phyloP scores from a whole-genome alignment of 2,888 invertebrate genomes.

The Tethea ocularis region DNA sequence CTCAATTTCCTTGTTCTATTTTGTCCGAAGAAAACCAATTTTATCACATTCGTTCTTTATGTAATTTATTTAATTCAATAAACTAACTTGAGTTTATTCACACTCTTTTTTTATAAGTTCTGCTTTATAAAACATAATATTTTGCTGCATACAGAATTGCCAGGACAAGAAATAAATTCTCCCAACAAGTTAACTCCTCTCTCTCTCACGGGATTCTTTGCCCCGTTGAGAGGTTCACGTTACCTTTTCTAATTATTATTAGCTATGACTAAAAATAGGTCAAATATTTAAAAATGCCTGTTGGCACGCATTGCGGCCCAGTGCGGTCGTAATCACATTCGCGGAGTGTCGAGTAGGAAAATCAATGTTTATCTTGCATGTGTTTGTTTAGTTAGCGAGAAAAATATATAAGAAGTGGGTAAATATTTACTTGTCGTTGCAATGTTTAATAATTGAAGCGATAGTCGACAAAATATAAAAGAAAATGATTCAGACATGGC shows the following conservation, averaged over 20 bases:
- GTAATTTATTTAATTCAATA: too few relatives aligned
- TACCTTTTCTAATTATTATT: constrained; percentile 82
- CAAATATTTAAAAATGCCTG: constrained; percentile 78
- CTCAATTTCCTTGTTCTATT: background rate
- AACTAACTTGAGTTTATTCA: too few relatives aligned
- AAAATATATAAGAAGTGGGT: background rate
- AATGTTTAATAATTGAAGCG: too few relatives aligned
- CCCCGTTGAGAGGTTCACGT: constrained; percentile 76
- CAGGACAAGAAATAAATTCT: constrained; percentile 37
- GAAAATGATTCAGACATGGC: too few relatives aligned
- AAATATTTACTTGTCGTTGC: too few relatives aligned
- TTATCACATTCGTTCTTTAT: too few relatives aligned
- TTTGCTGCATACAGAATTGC: constrained; percentile 34
- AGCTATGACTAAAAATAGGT: constrained; percentile 80
- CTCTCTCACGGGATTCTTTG: constrained; percentile 45
- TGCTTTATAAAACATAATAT: background rate
- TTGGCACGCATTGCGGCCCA: constrained; percentile 70
- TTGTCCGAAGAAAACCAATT: background rate
- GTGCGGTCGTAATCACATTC: constrained; percentile 66
- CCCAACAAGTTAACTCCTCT: constrained; percentile 37
- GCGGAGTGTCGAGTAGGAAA: constrained; percentile 42
- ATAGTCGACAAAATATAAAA: too few relatives aligned
- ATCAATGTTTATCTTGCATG: constrained; percentile 19
- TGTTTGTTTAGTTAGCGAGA: background rate
- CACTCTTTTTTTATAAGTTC: too few relatives aligned